Evolutionary conservation across 1,140 invertebrate genomes (phyloP), one percentile per base, ranked within the genome.

Genomic region (Drosophila triauraria): DNA sequence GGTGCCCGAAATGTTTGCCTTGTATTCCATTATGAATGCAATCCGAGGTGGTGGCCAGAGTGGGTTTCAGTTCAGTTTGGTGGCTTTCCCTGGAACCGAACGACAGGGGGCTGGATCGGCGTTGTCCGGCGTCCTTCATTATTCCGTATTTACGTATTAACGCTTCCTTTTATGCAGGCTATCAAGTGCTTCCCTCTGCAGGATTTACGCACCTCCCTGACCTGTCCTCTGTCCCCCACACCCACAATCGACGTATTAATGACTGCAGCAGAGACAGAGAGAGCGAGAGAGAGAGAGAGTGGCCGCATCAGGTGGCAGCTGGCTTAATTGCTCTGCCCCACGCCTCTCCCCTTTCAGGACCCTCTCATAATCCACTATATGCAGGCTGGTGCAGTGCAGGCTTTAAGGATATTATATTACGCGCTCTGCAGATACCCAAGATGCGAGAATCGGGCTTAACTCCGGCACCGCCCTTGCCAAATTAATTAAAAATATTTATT

Each of bases 401-500:
- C 67, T 70, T 70, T 56, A 68, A 54, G 63, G 67, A 56, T 70
- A 70, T 70, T 32, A 44, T 27, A 53, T 69, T 67, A 67, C 67
- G 62, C 58, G 30, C 64, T 13, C 46, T 32, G 63, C 68, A 69
- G 68, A 20, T 54, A 32, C 13, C 38, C 47, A 35, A 32, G 47
- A 27, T 44, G 20, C 30, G n/a, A 15, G 62, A 35, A 68, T 35
- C 65, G 62, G 20, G 62, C 62, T 69, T 53, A 67, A 53, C 47
- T 27, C 32, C 30, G 30, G 30, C 30, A 30, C 30, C 32, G 32
- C 15, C 30, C 35, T 15, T 38, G 20, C 64, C 58, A 78, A 84
- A 81, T 84, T 81, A 84, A 85, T 81, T 85, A 64, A 78, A 81
- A 85, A 85, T 85, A 85, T 84, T 84, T 85, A 80, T 81, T 85